phyloP scores from a whole-genome alignment of 2,888 invertebrate genomes.

The Furcula furcula region DNA sequence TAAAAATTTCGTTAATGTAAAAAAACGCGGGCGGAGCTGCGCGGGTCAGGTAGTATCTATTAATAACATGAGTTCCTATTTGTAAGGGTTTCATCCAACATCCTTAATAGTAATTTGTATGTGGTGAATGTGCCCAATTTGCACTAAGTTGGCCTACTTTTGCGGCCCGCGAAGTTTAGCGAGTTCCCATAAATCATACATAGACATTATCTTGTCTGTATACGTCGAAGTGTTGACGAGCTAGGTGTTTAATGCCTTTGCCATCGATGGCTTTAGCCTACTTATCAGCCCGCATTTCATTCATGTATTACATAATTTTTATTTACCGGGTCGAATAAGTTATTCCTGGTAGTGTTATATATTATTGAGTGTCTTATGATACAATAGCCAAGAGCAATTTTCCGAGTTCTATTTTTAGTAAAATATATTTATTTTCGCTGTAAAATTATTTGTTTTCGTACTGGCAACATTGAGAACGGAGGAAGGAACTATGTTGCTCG shows the following conservation, averaged over 20 bases:
- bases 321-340: slow-evolving; percentile 20
- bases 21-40: no score
- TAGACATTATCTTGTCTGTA: slow-evolving; percentile 52
- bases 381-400: no score
- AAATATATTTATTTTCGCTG: no score
- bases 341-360: slow-evolving; percentile 18
- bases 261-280: no score
- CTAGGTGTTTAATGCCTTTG: slow-evolving; percentile 27
- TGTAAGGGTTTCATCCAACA: slow-evolving; percentile 45
- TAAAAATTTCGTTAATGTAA: no score
- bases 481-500: no score
- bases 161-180: slow-evolving; percentile 45
- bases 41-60: slow-evolving; percentile 27
- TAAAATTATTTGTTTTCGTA: no score
- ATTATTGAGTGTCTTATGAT: no score
- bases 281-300: slow-evolving; percentile 31
- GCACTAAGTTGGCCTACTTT: slow-evolving; percentile 39
- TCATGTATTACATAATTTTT: slow-evolving; percentile 29
- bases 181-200: slow-evolving; percentile 64
- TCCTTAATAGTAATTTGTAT: slow-evolving; percentile 55
- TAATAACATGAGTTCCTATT: slow-evolving; percentile 39
- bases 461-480: no score
- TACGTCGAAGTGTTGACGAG: slow-evolving; percentile 30
- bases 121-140: slow-evolving; percentile 46
- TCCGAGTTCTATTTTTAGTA: no score